phyloP scores from a whole-genome alignment of 2,113 vertebrate genomes.

The Amphiprion ocellaris region DNA sequence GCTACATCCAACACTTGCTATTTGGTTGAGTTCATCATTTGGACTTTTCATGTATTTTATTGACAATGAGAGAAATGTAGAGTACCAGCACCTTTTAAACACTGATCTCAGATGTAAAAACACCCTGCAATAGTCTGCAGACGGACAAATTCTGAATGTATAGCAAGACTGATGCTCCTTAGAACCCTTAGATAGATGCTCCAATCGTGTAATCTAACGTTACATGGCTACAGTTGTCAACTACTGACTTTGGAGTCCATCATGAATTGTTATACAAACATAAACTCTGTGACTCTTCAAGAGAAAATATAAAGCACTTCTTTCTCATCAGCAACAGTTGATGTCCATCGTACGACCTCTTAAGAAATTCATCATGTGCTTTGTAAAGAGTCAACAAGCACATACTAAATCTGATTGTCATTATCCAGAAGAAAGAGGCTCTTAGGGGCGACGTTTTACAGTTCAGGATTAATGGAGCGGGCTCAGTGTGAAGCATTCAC shows the following conservation, averaged over 20 bases:
- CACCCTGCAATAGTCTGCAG: too few relatives aligned
- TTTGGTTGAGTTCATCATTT: not conserved
- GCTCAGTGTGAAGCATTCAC: slow-evolving; percentile 45
- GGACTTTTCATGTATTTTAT: not conserved
- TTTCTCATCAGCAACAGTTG: not conserved
- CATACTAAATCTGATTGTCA: slow-evolving; percentile 23
- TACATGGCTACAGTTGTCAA: not conserved
- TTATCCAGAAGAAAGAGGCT: slow-evolving; percentile 10
- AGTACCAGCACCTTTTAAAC: too few relatives aligned
- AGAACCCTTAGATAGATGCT: not conserved
- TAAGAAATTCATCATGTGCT: slow-evolving; percentile 10
- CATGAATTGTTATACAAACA: not conserved
- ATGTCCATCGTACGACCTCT: slow-evolving; percentile 4
- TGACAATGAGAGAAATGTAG: not conserved
- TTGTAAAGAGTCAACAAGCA: not conserved
- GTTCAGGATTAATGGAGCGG: slow-evolving; percentile 40
- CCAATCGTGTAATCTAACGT: not conserved
- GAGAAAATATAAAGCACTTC: slow-evolving; percentile 10
- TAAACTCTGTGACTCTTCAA: not conserved
- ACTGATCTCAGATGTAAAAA: too few relatives aligned
- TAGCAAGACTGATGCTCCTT: not conserved
- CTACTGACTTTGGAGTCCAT: slow-evolving; percentile 14
- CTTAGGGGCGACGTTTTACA: slow-evolving; percentile 29
- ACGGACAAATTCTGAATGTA: too few relatives aligned
- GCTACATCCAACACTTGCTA: not conserved